These are phyloP conservation scores for Hirtodrosophila cameraria DNA, from an alignment of 2,888 invertebrate genomes.

Conservation along the genomic window DNA sequence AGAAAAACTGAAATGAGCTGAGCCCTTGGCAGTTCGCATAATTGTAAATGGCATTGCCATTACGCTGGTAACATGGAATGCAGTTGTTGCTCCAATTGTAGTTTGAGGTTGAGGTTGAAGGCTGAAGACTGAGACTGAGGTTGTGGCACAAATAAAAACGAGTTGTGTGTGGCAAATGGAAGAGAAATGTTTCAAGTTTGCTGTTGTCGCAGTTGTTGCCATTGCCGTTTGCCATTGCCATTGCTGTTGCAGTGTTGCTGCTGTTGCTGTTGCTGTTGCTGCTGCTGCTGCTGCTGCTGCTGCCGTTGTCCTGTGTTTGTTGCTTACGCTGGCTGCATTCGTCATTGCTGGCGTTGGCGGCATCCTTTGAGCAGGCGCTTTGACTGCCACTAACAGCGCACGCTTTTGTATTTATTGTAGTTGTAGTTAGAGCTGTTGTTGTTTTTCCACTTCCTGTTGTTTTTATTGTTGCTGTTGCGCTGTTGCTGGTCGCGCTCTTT, in stretches of 20 bases:
- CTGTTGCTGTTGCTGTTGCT: slow-evolving; percentile 11
- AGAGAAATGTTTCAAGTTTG: slow-evolving; percentile 62
- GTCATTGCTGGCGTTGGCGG: slow-evolving; percentile 49
- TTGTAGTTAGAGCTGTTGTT: slow-evolving; percentile 18
- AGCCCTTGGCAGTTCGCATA: slow-evolving; percentile 51
- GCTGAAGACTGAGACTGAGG: neutral
- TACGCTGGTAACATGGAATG: neutral
- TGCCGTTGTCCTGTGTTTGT: slow-evolving; percentile 38
- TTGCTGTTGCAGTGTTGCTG: slow-evolving; percentile 9
- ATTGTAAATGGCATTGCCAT: slow-evolving; percentile 57
- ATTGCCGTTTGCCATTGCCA: slow-evolving; percentile 9
- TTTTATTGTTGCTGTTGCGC: slow-evolving; percentile 8
- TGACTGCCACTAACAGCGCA: slow-evolving; percentile 57
- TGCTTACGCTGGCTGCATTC: slow-evolving; percentile 57
- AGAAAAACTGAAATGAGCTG: slow-evolving; percentile 25
- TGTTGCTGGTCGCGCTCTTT: slow-evolving; percentile 43
- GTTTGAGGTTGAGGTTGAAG: neutral
- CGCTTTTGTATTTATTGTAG: slow-evolving; percentile 3
- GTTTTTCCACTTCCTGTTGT: slow-evolving; percentile 17
- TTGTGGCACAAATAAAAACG: slow-evolving; percentile 11
- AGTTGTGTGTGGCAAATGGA: slow-evolving; percentile 20
- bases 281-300: slow-evolving; percentile 10
- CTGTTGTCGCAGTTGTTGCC: slow-evolving; percentile 16
- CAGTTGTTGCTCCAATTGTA: neutral
- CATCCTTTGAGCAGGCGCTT: slow-evolving; percentile 68